Evolutionary conservation across 1,140 invertebrate species (phyloP).

Genomic region (Leptestheria dahalacensis): DNA sequence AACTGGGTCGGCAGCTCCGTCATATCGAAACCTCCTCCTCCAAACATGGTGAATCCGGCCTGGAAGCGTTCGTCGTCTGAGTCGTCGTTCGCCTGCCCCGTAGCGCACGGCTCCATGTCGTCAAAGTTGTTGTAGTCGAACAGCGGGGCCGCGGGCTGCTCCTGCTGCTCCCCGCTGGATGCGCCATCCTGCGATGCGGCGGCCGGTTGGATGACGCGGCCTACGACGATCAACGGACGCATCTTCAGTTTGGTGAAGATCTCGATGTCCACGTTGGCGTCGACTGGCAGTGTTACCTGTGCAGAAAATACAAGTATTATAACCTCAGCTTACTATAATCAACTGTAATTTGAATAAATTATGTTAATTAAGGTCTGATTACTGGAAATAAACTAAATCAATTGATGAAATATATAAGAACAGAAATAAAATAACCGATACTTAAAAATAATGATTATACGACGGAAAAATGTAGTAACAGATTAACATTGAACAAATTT

Average conservation of each 20-base stretch:
- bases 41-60: slow-evolving; percentile 24
- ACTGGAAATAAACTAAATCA: too few relatives aligned
- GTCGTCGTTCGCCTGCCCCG: slow-evolving; percentile 26
- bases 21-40: slow-evolving; percentile 21
- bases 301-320: too few relatives aligned
- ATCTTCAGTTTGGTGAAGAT: not conserved
- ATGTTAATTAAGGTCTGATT: too few relatives aligned
- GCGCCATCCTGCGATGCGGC: not conserved
- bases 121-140: slow-evolving; percentile 26
- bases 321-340: too few relatives aligned
- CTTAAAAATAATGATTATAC: too few relatives aligned
- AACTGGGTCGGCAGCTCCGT: not conserved
- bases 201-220: not conserved
- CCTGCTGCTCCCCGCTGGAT: slow-evolving; percentile 21
- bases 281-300: not conserved
- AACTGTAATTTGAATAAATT: too few relatives aligned
- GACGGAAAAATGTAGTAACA: too few relatives aligned
- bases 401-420: too few relatives aligned
- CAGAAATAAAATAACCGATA: too few relatives aligned
- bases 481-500: too few relatives aligned
- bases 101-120: slow-evolving; percentile 24
- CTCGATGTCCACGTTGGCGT: not conserved
- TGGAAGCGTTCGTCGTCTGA: slow-evolving; percentile 14
- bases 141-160: slow-evolving; percentile 25
- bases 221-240: not conserved